Percentiles rank a stretch among this genome's conserved stretches.
phyloP scores from a whole-genome alignment of 2,113 vertebrate species.

The Sciurus niger region DNA sequence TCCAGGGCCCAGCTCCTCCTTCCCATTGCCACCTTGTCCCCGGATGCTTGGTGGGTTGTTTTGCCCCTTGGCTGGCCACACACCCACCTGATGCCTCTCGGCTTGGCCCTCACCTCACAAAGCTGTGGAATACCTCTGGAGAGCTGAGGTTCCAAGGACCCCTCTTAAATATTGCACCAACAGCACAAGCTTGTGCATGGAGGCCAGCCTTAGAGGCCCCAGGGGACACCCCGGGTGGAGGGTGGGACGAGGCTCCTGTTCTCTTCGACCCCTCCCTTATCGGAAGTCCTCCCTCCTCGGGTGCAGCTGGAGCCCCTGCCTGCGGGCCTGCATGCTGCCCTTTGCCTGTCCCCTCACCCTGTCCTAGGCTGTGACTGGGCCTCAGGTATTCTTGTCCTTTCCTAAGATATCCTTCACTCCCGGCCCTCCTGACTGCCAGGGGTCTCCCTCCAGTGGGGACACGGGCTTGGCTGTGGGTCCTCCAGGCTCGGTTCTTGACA shows the following conservation, averaged over 20 bases:
- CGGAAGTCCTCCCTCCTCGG: not conserved
- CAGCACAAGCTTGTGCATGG: not conserved
- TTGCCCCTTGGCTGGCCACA: not conserved
- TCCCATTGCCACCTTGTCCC: not conserved
- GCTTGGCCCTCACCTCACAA: not conserved
- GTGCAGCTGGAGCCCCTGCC: not conserved
- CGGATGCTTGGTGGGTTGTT: not conserved
- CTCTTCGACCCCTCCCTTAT: accelerated
- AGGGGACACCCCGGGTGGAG: accelerated
- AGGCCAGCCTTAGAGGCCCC: not conserved
- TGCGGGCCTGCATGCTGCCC: not conserved
- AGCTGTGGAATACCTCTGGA: not conserved
- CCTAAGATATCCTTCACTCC: not conserved
- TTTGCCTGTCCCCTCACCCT: not conserved
- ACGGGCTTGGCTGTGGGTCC: not conserved
- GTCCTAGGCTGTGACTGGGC: not conserved
- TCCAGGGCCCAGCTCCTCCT: slow-evolving; percentile 39
- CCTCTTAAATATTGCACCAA: not conserved
- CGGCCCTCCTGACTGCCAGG: not conserved
- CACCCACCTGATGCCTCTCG: not conserved
- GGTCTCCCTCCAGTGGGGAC: not conserved
- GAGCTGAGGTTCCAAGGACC: not conserved
- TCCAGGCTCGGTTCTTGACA: not conserved
- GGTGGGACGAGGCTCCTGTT: accelerated
- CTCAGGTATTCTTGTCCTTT: not conserved